These are phyloP conservation scores for Drosophila paracracens DNA, from an alignment of 2,888 invertebrate species.

Conservation along the genomic window DNA sequence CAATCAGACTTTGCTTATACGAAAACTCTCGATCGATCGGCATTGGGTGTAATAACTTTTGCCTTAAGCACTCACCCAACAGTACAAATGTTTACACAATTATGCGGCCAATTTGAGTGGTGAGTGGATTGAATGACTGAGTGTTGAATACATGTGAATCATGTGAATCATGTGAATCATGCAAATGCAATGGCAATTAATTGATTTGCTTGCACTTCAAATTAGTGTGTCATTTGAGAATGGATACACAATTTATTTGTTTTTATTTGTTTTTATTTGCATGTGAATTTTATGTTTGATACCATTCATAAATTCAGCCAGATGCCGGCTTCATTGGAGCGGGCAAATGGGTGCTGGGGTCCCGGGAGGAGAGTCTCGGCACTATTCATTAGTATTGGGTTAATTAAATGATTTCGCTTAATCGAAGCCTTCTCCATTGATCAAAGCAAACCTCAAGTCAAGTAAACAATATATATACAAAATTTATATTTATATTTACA, in stretches of 20 bases:
- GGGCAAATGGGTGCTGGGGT: background rate
- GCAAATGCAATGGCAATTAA: conserved; percentile 45
- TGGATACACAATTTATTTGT: background rate
- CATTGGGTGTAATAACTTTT: conserved; percentile 50
- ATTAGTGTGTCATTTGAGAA: conserved; percentile 28
- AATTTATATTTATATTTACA: background rate
- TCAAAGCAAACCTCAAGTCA: background rate
- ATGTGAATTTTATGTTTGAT: background rate
- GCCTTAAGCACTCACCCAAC: conserved; percentile 2
- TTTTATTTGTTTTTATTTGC: background rate
- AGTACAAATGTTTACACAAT: conserved; percentile 10
- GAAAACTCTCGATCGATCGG: conserved; percentile 25
- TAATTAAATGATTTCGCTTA: background rate
- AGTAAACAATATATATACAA: background rate
- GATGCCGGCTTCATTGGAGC: background rate
- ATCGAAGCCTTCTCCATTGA: background rate
- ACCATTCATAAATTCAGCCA: conserved; percentile 17
- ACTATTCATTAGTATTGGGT: background rate
- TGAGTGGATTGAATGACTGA: conserved; percentile 11
- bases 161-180: conserved; percentile 1
- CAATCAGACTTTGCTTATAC: background rate
- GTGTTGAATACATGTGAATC: conserved; percentile 14
- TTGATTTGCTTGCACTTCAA: conserved; percentile 21
- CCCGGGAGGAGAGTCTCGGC: background rate
- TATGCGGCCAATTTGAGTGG: conserved; percentile 10